Conservation (phyloP, 2,113 vertebrate genomes). For the Pelodiscus sinensis region DNA sequence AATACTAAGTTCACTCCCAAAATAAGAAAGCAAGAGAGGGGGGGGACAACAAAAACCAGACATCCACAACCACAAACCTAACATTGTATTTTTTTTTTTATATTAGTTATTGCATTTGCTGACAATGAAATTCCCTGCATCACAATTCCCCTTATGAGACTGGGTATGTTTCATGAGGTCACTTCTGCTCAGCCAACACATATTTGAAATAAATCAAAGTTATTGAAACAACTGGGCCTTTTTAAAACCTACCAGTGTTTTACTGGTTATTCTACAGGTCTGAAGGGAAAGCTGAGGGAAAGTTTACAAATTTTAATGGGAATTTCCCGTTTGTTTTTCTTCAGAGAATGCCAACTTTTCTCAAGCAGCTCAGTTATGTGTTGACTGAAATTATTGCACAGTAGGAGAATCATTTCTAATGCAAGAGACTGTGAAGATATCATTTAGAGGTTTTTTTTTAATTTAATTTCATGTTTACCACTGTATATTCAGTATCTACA, state of each 20-base stretch:
- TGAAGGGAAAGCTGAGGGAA: background rate
- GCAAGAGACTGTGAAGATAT: background rate
- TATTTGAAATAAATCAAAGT: constrained; percentile 9
- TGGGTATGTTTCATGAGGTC: background rate
- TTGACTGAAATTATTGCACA: background rate
- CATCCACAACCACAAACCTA: background rate
- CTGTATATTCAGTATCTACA: background rate
- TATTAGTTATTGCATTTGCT: background rate
- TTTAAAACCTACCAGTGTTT: constrained; percentile 2
- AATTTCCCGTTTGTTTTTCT: background rate
- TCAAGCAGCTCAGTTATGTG: background rate
- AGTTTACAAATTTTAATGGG: constrained; percentile 25
- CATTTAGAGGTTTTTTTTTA: background rate
- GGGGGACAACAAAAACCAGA: background rate
- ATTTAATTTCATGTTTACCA: background rate
- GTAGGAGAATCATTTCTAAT: background rate
- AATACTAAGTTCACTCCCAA: background rate
- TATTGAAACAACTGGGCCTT: constrained; percentile 30
- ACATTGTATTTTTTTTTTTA: background rate
- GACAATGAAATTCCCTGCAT: background rate
- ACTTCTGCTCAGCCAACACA: constrained; percentile 31
- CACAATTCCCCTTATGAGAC: background rate
- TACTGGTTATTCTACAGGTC: background rate
- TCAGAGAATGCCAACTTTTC: background rate
- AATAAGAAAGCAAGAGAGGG: background rate